Base-by-base conservation (phyloP, 92 coral and sea anemone species). In the Chrysogorgia sp. region DNA sequence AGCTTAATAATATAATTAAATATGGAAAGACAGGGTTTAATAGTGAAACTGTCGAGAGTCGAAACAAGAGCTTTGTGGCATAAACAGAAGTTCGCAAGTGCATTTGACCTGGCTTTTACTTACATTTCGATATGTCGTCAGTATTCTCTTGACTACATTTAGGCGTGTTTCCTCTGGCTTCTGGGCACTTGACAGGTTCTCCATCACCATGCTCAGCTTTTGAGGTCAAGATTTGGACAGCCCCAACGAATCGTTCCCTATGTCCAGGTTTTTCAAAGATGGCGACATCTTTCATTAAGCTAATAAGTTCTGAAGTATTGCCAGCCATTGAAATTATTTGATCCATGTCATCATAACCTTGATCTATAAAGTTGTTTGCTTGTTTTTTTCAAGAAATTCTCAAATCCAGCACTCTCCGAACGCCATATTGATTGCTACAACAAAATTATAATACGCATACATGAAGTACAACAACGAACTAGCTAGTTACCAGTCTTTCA, bases 291-390 rank as follows among this genome's bases (percentile, higher is more conserved):
- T 79, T 65, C 53, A 79, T 69, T 24, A 79, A 37, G 50, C 83
- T 65, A 34, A 56, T 19, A 57, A 67, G 66, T 53, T 79, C 83
- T 21, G 22, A 15, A 10, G 71, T 33, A 65, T 65, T 59, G 64
- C 50, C 22, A 31, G 76, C 56, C 45, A 79, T 66, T 48, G 67
- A 79, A 65, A 79, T 30, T 49, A 79, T 79, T 59, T 79, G 83
- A 48, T 79, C 49, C 76, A 79, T 65, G 28, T 66, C 83, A 49
- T 79, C 83, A 59, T 79, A 79, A 34, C 84, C 84, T 66, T 79
- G 49, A 19, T 32, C 76, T 66, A 65, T 71, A 67, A 67, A 79
- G 48, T 79, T 65, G 24, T 79, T 67, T 65, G 84, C 32, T 79
- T 79, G 34, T 66, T 66, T 22, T 65, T 66, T 31, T 67, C 48